Percentiles rank a stretch among this genome's conserved stretches.
phyloP scores from a whole-genome alignment of 2,113 vertebrate genomes.

The Casuarius casuarius region DNA sequence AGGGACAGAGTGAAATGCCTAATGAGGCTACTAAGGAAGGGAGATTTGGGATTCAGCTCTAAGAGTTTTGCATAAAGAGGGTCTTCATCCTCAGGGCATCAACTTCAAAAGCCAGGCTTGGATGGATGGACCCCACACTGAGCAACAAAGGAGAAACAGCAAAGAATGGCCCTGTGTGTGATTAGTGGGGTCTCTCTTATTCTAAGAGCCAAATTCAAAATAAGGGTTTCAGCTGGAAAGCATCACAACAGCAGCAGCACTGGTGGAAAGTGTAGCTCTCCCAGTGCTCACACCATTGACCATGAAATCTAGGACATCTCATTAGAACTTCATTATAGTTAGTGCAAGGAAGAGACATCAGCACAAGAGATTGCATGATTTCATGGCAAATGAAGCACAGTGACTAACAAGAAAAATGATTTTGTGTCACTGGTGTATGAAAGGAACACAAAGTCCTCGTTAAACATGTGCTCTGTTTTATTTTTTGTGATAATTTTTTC shows the following conservation, averaged over 20 bases:
- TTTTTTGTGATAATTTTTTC: not conserved
- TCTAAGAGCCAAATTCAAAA: not conserved
- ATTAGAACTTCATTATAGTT: constrained; percentile 31
- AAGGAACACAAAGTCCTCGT: not conserved
- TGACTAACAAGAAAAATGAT: not conserved
- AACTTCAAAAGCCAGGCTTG: not conserved
- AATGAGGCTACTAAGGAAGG: not conserved
- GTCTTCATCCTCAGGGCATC: not conserved
- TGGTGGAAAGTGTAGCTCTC: not conserved
- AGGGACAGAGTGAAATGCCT: not conserved
- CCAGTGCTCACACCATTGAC: not conserved
- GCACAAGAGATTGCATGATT: not conserved
- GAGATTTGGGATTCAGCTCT: not conserved
- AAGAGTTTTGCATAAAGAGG: not conserved
- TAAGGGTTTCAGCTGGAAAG: not conserved
- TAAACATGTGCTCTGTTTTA: not conserved
- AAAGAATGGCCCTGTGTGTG: not conserved
- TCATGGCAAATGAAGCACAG: constrained; percentile 17
- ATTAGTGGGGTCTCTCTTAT: not conserved
- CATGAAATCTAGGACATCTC: not conserved
- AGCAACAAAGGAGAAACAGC: not conserved
- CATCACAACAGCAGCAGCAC: not conserved
- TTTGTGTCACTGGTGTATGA: constrained; percentile 4
- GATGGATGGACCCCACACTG: not conserved
- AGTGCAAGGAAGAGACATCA: constrained; percentile 13